Evolutionary conservation across 2,797 vertebrate species (phyloP), one percentile per base, ranked within the genome.

Genomic region (Vultur gryphus): DNA sequence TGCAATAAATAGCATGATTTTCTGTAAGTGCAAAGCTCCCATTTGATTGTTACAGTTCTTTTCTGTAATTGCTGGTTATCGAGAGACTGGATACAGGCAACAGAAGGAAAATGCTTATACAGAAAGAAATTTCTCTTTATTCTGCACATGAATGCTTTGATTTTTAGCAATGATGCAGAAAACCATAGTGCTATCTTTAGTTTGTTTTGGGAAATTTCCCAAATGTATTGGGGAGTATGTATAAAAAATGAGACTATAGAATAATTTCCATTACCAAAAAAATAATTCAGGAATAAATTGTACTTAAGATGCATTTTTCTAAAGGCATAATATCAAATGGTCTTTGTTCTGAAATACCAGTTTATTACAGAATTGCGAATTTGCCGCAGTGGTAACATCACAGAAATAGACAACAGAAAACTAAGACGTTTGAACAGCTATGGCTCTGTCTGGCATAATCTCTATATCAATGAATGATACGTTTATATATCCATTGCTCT

Each of bases 41-140:
- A 81, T 90, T 84, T 95, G 81, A 94, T 95, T 92, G 71, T 95
- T 77, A 69, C 2, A 67, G 52, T 88, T 95, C 23, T 94, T 93
- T 80, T 57, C 87, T 61, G 16, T 97, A 94, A 96, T 93, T 96
- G 84, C 88, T 83, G 77, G 91, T 91, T 94, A 91, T 67, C 70
- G 59, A 94, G 71, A 84, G 86, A 49, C n/a, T 92, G 79, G 41
- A 89, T 79, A 83, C 54, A 71, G 69, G 78, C 92, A 92, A 64
- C 43, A 88, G 92, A 79, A 93, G 70, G 64, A 84, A 92, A 90
- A 70, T 77, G 91, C 91, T 91, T 90, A 61, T 75, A 54, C n/a
- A 87, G 86, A 77, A 93, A 81, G 49, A 93, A 94, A 59, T 70
- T 85, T 88, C 59, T 92, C 54, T 94, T 94, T 93, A 77, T 93